Conservation (phyloP, 2,888 invertebrate genomes). For the Ectemnius cavifrons region DNA sequence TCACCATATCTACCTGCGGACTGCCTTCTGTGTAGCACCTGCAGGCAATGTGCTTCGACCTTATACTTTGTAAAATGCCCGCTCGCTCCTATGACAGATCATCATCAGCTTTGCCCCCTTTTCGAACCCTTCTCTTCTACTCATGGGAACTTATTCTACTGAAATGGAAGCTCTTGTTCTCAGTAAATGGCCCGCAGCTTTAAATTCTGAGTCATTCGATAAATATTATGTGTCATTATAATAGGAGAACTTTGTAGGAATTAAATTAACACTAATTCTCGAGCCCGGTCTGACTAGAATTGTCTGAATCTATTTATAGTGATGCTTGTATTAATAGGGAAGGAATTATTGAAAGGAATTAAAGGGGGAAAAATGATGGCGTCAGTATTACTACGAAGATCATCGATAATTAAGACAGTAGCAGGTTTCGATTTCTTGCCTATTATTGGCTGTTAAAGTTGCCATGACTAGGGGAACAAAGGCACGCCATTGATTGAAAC, state of each 20-base stretch:
- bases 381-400: background rate
- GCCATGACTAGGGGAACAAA: slow-evolving; percentile 63
- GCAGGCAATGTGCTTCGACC: slow-evolving; percentile 61
- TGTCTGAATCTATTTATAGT: too few species aligned
- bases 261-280: too few species aligned
- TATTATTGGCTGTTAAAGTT: slow-evolving; percentile 62
- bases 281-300: too few species aligned
- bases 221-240: too few species aligned
- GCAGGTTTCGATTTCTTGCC: slow-evolving; percentile 67
- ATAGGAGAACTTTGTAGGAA: too few species aligned
- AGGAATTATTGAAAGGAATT: background rate
- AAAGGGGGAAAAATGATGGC: background rate
- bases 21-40: slow-evolving; percentile 73
- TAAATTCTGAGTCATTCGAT: too few species aligned
- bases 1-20: slow-evolving; percentile 73
- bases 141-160: too few species aligned
- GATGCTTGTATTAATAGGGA: too few species aligned
- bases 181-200: too few species aligned
- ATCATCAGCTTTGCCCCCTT: slow-evolving; percentile 31
- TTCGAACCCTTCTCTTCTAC: background rate
- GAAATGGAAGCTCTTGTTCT: too few species aligned
- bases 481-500: slow-evolving; percentile 65
- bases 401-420: slow-evolving; percentile 71
- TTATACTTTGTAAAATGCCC: slow-evolving; percentile 71
- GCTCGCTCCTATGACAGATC: slow-evolving; percentile 64